phyloP scores from a whole-genome alignment of 2,888 invertebrate genomes.

The Nezara viridula region DNA sequence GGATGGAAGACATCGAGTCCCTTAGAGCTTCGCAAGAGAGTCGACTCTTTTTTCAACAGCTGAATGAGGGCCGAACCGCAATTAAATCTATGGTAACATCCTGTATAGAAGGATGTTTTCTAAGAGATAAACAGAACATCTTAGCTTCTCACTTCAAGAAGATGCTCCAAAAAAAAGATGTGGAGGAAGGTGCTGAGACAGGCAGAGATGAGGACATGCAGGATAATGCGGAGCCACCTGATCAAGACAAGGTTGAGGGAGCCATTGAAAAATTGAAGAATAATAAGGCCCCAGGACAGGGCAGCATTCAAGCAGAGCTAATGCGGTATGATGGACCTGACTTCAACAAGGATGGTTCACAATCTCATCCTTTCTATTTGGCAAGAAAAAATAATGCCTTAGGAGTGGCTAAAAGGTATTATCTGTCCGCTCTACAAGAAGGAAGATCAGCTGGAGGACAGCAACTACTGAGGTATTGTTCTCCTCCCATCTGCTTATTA shows the following conservation, averaged over 20 bases:
- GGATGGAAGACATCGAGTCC: not conserved
- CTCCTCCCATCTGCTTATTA: too few species aligned
- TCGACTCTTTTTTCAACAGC: not conserved
- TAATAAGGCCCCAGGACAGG: constrained; percentile 57
- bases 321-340: constrained; percentile 54
- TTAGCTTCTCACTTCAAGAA: constrained; percentile 13
- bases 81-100: not conserved
- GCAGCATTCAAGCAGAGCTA: constrained; percentile 57
- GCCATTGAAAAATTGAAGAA: constrained; percentile 52
- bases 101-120: not conserved
- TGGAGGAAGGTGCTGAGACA: not conserved
- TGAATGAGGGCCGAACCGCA: not conserved
- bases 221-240: not conserved
- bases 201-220: not conserved
- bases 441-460: too few species aligned
- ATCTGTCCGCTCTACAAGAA: constrained; percentile 5
- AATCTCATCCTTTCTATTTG: constrained; percentile 49
- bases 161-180: not conserved
- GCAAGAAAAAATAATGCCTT: constrained; percentile 54
- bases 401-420: constrained; percentile 51
- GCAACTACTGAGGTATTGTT: too few species aligned
- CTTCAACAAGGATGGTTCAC: constrained; percentile 38
- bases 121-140: not conserved
- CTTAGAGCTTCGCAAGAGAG: not conserved
- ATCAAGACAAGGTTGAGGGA: not conserved